A percentile compares a stretch with the other conserved stretches of the same genome.
These are phyloP conservation scores for Spermophilus dauricus DNA, from an alignment of 2,113 vertebrate genomes.

Conservation along the genomic window DNA sequence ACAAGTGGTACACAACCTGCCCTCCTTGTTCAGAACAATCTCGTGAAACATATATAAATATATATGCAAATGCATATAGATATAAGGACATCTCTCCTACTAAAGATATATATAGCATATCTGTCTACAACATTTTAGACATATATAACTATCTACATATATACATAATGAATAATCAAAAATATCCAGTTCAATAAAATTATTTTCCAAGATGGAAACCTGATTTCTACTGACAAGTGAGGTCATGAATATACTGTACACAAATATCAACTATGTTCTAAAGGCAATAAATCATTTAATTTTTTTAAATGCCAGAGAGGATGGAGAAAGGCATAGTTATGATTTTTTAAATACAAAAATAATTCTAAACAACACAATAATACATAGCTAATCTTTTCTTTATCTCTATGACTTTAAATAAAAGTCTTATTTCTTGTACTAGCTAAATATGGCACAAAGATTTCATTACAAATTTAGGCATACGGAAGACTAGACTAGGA, in stretches of 20 bases:
- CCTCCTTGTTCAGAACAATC: neutral
- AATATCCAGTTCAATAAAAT: neutral
- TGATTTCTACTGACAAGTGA: neutral
- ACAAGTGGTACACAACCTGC: neutral
- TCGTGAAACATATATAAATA: neutral
- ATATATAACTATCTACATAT: neutral
- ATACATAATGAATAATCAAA: neutral
- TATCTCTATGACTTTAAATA: neutral
- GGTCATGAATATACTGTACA: neutral
- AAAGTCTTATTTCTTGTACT: neutral
- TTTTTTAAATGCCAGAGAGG: neutral
- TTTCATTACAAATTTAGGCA: neutral
- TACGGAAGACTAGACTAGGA: neutral
- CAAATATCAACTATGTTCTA: conserved; percentile 15
- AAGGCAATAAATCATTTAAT: neutral
- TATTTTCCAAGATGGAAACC: conserved; percentile 55
- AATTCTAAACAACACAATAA: conserved; percentile 16
- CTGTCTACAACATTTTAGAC: neutral
- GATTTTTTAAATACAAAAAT: conserved; percentile 11
- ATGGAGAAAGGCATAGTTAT: neutral
- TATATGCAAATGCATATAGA: no score
- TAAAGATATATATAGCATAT: neutral
- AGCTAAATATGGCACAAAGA: neutral
- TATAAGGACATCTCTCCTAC: no score
- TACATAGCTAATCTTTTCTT: neutral